phyloP scores from a whole-genome alignment of 2,888 invertebrate genomes.

The Listrodromus nycthemerus region DNA sequence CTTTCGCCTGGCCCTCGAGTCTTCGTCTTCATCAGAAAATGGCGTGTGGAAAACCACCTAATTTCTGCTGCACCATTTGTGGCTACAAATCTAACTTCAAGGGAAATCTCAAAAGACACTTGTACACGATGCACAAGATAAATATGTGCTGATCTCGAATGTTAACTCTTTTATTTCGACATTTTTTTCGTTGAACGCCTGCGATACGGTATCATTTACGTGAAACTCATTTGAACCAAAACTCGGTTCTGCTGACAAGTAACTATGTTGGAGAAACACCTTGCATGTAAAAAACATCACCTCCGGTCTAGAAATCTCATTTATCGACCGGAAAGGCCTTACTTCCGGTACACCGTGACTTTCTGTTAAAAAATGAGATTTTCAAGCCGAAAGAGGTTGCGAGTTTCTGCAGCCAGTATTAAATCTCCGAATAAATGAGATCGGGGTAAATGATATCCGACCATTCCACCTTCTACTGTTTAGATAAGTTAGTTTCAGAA shows the following conservation, averaged over 20 bases:
- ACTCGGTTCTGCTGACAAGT: not conserved
- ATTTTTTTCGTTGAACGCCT: not conserved
- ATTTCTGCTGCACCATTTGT: slow-evolving; percentile 76
- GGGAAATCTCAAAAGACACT: slow-evolving; percentile 79
- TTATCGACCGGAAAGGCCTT: no score
- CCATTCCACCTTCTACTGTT: not conserved
- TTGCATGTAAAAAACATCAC: not conserved
- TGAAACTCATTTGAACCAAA: not conserved
- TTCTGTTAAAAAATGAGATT: no score
- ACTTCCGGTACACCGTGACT: no score
- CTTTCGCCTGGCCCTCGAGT: slow-evolving; percentile 78
- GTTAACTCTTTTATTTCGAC: not conserved
- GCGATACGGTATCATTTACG: not conserved
- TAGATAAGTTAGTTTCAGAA: slow-evolving; percentile 35
- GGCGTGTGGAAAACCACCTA: slow-evolving; percentile 80
- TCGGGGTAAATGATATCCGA: not conserved
- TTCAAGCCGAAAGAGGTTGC: no score
- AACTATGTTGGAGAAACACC: not conserved
- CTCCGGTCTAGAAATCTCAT: not conserved
- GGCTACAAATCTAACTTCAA: slow-evolving; percentile 79
- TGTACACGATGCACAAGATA: slow-evolving; percentile 72
- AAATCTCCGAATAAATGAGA: not conserved
- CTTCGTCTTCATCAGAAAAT: slow-evolving; percentile 78
- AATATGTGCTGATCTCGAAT: slow-evolving; percentile 59
- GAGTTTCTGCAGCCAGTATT: no score